phyloP scores from a whole-genome alignment of 2,888 invertebrate species.

The Pomacea canaliculata region DNA sequence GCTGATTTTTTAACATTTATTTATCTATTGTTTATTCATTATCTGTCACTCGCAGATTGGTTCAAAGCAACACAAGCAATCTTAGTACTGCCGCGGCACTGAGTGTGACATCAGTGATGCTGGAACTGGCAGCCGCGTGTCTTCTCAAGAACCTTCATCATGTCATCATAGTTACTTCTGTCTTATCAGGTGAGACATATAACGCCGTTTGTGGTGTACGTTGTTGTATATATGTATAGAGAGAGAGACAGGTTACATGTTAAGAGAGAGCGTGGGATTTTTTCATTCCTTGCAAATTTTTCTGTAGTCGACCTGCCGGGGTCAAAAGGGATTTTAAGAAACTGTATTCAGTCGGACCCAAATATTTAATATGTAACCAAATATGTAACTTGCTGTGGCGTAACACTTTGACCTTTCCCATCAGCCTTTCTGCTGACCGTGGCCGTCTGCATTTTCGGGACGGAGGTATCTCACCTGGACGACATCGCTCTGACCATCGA shows the following conservation, averaged over 20 bases:
- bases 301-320: too few relatives aligned
- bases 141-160: slow-evolving; percentile 2
- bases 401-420: background rate
- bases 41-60: slow-evolving; percentile 1
- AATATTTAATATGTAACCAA: too few relatives aligned
- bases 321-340: too few relatives aligned
- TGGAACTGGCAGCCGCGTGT: background rate
- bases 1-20: too few relatives aligned
- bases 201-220: background rate
- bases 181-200: background rate
- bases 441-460: slow-evolving; percentile 8
- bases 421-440: slow-evolving; percentile 10
- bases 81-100: background rate
- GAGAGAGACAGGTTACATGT: background rate
- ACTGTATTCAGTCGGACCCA: too few relatives aligned
- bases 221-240: background rate
- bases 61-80: slow-evolving; percentile 7
- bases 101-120: background rate
- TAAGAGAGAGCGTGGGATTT: background rate
- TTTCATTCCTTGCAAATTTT: too few relatives aligned
- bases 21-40: too few relatives aligned
- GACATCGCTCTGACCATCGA: slow-evolving; percentile 4
- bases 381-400: too few relatives aligned
- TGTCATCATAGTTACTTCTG: background rate
- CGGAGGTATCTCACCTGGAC: slow-evolving; percentile 1